Evolutionary conservation across 2,113 vertebrate genomes (phyloP).

Genomic region (Melierax canorus): DNA sequence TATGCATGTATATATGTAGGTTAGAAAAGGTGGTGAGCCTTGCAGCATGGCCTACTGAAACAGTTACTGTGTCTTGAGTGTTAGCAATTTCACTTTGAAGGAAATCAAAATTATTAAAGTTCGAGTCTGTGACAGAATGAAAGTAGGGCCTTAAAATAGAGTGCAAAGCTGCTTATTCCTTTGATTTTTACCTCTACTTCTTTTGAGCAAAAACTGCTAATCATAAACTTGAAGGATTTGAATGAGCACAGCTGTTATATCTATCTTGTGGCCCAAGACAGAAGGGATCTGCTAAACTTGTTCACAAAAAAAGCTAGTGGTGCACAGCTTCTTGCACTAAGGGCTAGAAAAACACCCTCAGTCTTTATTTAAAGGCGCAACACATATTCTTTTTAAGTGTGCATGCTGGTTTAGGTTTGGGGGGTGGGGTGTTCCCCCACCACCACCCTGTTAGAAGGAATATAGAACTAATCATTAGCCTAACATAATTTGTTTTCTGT

Average conservation of each 20-base stretch:
- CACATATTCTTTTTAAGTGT: rapidly evolving
- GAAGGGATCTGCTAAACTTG: not conserved
- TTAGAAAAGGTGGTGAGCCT: not conserved
- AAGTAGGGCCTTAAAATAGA: rapidly evolving
- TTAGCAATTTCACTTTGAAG: not conserved
- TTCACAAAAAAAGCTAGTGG: not conserved
- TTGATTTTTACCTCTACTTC: not conserved
- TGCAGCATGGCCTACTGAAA: rapidly evolving
- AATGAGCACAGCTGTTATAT: not conserved
- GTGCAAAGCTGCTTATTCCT: not conserved
- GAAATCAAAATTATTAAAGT: not conserved
- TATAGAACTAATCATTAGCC: not conserved
- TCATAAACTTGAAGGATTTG: not conserved
- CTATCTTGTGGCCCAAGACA: not conserved
- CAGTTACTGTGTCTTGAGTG: rapidly evolving
- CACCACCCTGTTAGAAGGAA: rapidly evolving
- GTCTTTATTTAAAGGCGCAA: rapidly evolving
- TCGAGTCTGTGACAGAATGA: not conserved
- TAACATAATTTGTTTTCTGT: not conserved
- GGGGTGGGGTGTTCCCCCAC: not conserved
- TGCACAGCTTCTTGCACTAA: not conserved
- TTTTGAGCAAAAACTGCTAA: not conserved
- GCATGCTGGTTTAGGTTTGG: not conserved
- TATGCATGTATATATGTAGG: rapidly evolving
- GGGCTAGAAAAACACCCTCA: not conserved